Evolutionary conservation across 2,888 invertebrate species (phyloP), one percentile per base, ranked within the genome.

Genomic region (Luperina nickerlii): DNA sequence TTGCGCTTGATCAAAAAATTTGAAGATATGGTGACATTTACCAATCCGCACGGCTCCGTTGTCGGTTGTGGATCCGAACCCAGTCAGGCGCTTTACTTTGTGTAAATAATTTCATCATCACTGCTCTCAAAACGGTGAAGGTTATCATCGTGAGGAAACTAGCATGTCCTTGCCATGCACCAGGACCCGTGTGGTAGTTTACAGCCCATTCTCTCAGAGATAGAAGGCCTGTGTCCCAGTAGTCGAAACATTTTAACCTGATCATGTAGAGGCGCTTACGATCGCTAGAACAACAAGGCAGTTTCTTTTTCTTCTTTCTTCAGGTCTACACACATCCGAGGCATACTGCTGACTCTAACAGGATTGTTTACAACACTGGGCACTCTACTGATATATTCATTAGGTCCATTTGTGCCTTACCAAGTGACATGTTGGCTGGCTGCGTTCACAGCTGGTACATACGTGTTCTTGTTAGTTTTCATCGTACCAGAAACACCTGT

Each of bases 291-390:
- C n/a, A 27, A 42, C 5, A 1, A 42, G 5, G 0, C 11, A 7
- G 4, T 20, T 42, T 27, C 0, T 7, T 54, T 15, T 62, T 27
- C 18, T 48, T 45, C 1, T 63, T 60, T 89, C 90, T 42, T 83
- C 38, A 94, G 93, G 5, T 93, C 93, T 3, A 91, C 91, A 32
- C 85, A 90, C n/a, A 89, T 93, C 8, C 87, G 93, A 84, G 94
- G 94, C 0, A 82, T 89, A 7, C 67, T 93, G 0, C 73, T 94
- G 0, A 89, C 91, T 2, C 83, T 84, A 0, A 82, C 90, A 4
- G 92, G 91, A 38, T 78, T 92, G 7, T 89, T 87, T 7, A 75
- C 74, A 6, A 89, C 91, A 2, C 15, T 89, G 7, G 93, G 93
- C 0, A 83, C 86, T 8, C 76, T 93, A 0, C 2, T 92, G 7